Base-by-base conservation (phyloP, 1,140 invertebrate genomes). In the Drosophila pseudoobscura region DNA sequence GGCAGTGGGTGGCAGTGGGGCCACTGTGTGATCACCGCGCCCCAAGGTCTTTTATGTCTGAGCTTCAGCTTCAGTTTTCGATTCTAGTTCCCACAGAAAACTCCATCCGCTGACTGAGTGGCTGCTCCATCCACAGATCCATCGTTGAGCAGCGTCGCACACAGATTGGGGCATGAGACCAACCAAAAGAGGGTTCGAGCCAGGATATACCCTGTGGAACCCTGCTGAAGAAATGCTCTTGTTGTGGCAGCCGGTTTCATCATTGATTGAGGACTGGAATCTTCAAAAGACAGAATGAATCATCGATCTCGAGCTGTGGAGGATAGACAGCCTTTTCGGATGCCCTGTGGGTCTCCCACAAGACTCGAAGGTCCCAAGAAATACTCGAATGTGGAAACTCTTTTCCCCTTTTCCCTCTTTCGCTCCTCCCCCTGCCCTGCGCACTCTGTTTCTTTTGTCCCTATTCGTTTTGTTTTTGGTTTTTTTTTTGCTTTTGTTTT, bases 401-500 rank as follows among this genome's bases (percentile, higher is more conserved):
- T 39, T 55, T 68, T n/a, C n/a, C 17, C 56, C 31, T 60, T 17
- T 44, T 29, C 13, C 46, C 13, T 64, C 54, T 54, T 65, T 22
- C n/a, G 41, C 43, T 35, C 45, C 43, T 44, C 31, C 24, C 4
- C 11, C 35, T 13, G 0, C 31, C 31, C 3, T 1, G 1, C 9
- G 9, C 9, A 13, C n/a, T 62, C 45, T 61, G 13, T 45, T 45
- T 20, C 49, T 13, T 65, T 65, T 54, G 53, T 31, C n/a, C 41
- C 43, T 49, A 46, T 31, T 51, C 35, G 49, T 65, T 49, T 57
- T 70, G 69, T 64, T 70, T 63, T 68, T 65, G 43, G 43, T 69
- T 69, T 70, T 64, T 64, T 70, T 63, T 68, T 65, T 15, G 43
- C 57, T 69, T 70, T 64, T 17, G 17, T 17, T 17, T 17, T 70